phyloP scores from a whole-genome alignment of 2,113 vertebrate genomes.

The Rhinogobius similis region DNA sequence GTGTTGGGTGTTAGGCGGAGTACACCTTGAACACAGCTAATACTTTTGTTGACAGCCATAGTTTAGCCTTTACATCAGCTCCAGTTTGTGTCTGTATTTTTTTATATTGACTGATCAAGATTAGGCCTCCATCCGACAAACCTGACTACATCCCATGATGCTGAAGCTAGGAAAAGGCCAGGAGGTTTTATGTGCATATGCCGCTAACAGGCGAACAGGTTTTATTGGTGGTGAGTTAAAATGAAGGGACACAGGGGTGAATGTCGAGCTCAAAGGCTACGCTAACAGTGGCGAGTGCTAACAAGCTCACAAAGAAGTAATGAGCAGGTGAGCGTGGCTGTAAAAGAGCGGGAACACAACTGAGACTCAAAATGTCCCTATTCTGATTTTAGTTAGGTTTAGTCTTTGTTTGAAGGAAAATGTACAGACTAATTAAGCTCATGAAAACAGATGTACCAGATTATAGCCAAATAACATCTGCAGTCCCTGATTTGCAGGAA shows the following conservation, averaged over 20 bases:
- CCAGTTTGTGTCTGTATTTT: neutral
- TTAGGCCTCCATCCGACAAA: neutral
- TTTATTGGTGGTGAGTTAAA: conserved; percentile 50
- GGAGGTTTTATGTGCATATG: conserved; percentile 22
- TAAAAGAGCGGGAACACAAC: conserved; percentile 44
- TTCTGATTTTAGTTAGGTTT: neutral
- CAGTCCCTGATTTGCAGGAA: too few species aligned
- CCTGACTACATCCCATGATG: neutral
- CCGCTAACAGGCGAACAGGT: conserved; percentile 34
- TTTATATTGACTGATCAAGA: neutral
- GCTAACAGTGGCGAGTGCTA: conserved; percentile 46
- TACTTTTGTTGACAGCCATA: neutral
- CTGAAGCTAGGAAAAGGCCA: conserved; percentile 17
- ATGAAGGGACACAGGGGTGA: conserved; percentile 21
- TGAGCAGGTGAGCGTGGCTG: conserved; percentile 58
- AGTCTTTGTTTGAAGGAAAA: too few species aligned
- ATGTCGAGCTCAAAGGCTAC: conserved; percentile 53
- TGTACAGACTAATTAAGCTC: too few species aligned
- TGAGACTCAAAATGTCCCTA: conserved; percentile 25
- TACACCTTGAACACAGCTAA: neutral
- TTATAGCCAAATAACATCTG: too few species aligned
- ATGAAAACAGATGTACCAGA: too few species aligned
- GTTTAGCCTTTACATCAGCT: neutral
- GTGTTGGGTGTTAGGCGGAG: neutral
- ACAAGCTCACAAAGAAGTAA: conserved; percentile 57